Evolutionary conservation across 1,140 invertebrate species (phyloP).

Genomic region (Teleogryllus occipitalis): DNA sequence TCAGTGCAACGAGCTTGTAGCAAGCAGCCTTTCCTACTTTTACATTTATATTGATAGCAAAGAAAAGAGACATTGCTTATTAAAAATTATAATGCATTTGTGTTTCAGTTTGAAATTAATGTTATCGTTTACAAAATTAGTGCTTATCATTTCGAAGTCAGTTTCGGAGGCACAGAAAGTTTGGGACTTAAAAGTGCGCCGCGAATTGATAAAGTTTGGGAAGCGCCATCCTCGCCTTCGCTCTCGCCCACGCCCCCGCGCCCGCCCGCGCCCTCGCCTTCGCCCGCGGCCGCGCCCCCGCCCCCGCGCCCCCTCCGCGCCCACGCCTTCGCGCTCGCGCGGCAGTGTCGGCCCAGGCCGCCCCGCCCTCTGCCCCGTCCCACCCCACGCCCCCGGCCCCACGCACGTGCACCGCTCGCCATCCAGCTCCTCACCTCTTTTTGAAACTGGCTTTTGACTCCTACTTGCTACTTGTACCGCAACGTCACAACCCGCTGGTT

Average conservation of each 20-base stretch:
- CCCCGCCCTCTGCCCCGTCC: too few relatives aligned
- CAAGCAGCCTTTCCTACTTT: background rate
- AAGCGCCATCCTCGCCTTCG: background rate
- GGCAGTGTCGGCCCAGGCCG: too few relatives aligned
- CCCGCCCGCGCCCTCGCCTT: background rate
- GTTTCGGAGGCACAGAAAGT: background rate
- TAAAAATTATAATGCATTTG: background rate
- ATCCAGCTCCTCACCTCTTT: too few relatives aligned
- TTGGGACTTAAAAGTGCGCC: slow-evolving; percentile 19
- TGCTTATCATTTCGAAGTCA: background rate
- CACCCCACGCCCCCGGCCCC: too few relatives aligned
- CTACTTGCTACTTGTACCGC: too few relatives aligned
- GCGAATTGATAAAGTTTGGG: slow-evolving; percentile 2
- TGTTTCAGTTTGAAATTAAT: background rate
- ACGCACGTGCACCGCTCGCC: too few relatives aligned
- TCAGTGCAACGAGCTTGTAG: background rate
- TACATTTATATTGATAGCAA: background rate
- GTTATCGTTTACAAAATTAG: background rate
- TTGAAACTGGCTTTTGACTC: too few relatives aligned
- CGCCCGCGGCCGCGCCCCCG: too few relatives aligned
- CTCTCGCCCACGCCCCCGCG: background rate
- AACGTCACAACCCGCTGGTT: too few relatives aligned
- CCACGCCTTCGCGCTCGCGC: too few relatives aligned
- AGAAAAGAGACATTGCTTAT: background rate
- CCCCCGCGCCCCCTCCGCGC: too few relatives aligned